A percentile compares a stretch with the other conserved stretches of the same genome.
Evolutionary conservation across 2,113 vertebrate species (phyloP).

Genomic region (Pygathrix nemaeus): DNA sequence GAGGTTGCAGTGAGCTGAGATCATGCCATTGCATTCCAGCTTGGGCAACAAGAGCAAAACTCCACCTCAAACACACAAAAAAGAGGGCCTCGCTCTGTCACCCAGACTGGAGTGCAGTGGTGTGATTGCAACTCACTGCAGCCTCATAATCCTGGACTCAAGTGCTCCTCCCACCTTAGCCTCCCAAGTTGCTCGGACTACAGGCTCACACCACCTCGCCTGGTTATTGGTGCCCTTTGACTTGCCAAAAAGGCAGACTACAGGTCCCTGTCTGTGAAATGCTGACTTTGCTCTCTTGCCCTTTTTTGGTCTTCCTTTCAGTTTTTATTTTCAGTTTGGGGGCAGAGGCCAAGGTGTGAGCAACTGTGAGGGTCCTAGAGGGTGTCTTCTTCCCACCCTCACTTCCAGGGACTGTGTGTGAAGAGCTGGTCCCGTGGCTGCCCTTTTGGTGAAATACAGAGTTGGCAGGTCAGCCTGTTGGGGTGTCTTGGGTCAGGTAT

Average conservation of each 20-base stretch:
- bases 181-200: too few relatives aligned
- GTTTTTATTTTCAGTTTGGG: background rate
- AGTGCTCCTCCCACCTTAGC: too few relatives aligned
- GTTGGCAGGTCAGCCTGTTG: background rate
- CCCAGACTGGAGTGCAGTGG: too few relatives aligned
- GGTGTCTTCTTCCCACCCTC: background rate
- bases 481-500: background rate
- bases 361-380: background rate
- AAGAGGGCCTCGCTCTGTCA: too few relatives aligned
- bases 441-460: accelerated
- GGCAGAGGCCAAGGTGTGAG: background rate
- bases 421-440: background rate
- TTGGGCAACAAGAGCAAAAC: too few relatives aligned
- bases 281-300: accelerated
- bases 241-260: background rate
- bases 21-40: too few relatives aligned
- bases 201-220: too few relatives aligned
- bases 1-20: too few relatives aligned
- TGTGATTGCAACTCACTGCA: too few relatives aligned
- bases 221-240: background rate
- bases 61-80: too few relatives aligned
- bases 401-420: accelerated
- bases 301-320: background rate
- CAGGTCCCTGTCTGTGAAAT: background rate
- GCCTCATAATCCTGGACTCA: too few relatives aligned